Base-by-base conservation (phyloP, 2,888 invertebrate species). In the Tetramorium bicarinatum region DNA sequence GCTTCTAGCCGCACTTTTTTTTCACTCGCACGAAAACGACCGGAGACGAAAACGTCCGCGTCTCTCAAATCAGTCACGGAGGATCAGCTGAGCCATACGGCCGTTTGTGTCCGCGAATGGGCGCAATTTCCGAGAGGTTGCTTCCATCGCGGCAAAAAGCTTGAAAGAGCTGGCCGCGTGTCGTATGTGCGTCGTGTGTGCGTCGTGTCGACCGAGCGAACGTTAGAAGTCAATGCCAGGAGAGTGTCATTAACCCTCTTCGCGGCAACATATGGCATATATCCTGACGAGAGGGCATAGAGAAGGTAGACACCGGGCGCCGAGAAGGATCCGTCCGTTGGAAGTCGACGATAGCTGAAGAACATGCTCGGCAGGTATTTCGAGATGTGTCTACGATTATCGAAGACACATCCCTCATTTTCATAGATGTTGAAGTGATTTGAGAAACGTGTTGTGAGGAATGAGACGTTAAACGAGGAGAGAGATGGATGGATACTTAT, bases 161-260 rank as follows among this genome's bases (percentile, higher is more conserved):
- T 85, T 76, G 77, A 86, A 69, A 82, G 85, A 86, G 87, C 87
- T 86, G 83, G 83, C 87, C 81, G 89, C 90, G 87, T 85, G 89
- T 90, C 89, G 90, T 54, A 54, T 54, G 52, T 52, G 18, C n/a
- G 49, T n/a, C 62, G 62, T 89, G 89, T 84, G 89, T 83, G 84
- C 84, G 72, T 44, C 38, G 59, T 25, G 29, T 41, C 49, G 66
- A 21, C 38, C 29, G 44, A 66, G 62, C 84, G 79, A 15, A 85
- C 88, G 88, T 87, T 85, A 89, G 90, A 91, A 90, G 87, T 91
- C 90, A 91, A 91, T 91, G 90, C 88, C 90, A 88, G 86, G 84
- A 85, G 88, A 85, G 88, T 91, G 90, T 91, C 90, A 91, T 91
- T 91, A 89, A 91, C 90, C 90, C 91, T 84, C 82, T 86, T 84